Conservation (phyloP, 2,888 invertebrate genomes). For the Pherbina coryleti region DNA sequence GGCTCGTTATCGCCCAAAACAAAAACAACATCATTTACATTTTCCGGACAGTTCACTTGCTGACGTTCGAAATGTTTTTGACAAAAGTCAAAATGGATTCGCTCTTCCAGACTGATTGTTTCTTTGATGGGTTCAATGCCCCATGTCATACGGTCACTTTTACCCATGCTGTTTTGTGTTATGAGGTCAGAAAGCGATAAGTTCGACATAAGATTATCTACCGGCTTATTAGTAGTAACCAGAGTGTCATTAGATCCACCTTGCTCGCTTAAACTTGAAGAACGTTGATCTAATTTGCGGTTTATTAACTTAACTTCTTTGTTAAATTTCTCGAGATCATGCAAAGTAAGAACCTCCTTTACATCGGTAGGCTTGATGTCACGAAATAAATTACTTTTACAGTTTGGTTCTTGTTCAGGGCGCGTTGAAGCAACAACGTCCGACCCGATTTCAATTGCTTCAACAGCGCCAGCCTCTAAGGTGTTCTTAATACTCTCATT, state of each 20-base stretch:
- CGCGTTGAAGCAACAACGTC: conserved; percentile 31
- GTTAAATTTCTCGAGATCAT: conserved; percentile 58
- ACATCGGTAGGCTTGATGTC: conserved; percentile 62
- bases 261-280: conserved; percentile 53
- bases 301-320: conserved; percentile 56
- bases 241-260: neutral
- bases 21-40: conserved; percentile 73
- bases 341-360: conserved; percentile 65
- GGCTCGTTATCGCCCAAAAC: conserved; percentile 80
- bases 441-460: conserved; percentile 64
- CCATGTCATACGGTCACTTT: conserved; percentile 67
- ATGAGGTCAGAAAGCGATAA: conserved; percentile 67
- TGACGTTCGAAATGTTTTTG: conserved; percentile 57
- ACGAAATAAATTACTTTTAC: conserved; percentile 63
- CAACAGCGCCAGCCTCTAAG: conserved; percentile 60
- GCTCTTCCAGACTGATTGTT: conserved; percentile 64
- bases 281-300: conserved; percentile 57
- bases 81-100: conserved; percentile 62
- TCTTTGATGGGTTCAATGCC: conserved; percentile 68
- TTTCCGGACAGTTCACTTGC: conserved; percentile 45
- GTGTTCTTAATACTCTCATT: conserved; percentile 48
- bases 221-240: conserved; percentile 26
- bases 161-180: conserved; percentile 68
- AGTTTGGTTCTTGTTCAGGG: neutral
- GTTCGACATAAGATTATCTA: conserved; percentile 54